phyloP scores from a whole-genome alignment of 2,797 vertebrate species.

The Anguilla pacifica region DNA sequence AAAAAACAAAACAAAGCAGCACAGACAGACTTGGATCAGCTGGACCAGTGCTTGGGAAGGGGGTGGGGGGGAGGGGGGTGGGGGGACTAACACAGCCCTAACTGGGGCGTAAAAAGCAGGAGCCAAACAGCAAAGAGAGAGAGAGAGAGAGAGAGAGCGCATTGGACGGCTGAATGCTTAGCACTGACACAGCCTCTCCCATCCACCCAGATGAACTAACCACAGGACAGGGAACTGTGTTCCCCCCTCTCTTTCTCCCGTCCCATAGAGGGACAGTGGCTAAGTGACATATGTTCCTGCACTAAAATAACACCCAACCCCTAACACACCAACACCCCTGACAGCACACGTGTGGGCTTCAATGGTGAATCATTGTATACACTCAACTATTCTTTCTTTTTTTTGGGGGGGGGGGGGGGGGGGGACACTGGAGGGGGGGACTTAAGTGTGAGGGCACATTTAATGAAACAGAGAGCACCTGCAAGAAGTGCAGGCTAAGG shows the following conservation, averaged over 20 bases:
- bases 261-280: background rate
- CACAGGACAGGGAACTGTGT: background rate
- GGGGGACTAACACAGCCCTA: background rate
- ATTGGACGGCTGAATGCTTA: background rate
- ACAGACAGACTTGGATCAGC: background rate
- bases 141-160: background rate
- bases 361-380: background rate
- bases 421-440: conserved; percentile 27
- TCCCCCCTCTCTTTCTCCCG: background rate
- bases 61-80: background rate
- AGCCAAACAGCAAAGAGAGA: background rate
- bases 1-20: background rate
- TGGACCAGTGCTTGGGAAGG: background rate
- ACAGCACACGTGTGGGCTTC: background rate
- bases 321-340: background rate
- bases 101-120: background rate
- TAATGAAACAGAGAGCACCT: conserved; percentile 6
- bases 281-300: too few relatives aligned
- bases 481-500: conserved; percentile 31
- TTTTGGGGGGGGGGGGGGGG: background rate
- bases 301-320: background rate
- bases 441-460: conserved; percentile 44
- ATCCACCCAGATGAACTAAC: background rate
- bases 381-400: background rate
- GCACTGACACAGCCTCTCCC: background rate